Evolutionary conservation across 2,797 vertebrate species (phyloP).

Genomic region (Remorina albescens): DNA sequence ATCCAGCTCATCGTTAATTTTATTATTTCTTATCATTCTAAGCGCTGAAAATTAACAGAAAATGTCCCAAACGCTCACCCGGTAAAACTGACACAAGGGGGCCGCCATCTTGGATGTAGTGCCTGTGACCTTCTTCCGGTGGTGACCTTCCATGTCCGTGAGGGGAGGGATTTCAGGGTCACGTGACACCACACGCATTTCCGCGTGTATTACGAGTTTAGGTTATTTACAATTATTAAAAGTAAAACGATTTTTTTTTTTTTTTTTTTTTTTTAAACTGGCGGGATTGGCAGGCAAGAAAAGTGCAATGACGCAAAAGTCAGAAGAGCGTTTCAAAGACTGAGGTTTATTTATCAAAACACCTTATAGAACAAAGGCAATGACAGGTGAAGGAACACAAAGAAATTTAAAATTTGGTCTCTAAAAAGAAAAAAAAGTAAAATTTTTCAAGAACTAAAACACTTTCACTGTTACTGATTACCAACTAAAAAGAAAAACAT

Average conservation of each 20-base stretch:
- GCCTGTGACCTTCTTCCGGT: slow-evolving; percentile 75
- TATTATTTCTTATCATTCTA: fast-evolving
- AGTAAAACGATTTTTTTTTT: no score
- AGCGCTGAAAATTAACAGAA: background rate
- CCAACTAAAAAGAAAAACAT: slow-evolving; percentile 63
- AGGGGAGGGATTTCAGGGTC: slow-evolving; percentile 9
- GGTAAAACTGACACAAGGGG: slow-evolving; percentile 86
- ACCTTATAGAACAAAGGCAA: slow-evolving; percentile 79
- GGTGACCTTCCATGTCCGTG: slow-evolving; percentile 61
- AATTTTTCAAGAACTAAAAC: slow-evolving; percentile 75
- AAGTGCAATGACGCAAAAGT: background rate
- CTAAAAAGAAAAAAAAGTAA: slow-evolving; percentile 73
- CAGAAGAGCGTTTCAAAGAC: slow-evolving; percentile 43
- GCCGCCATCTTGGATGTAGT: slow-evolving; percentile 84
- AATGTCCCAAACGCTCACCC: slow-evolving; percentile 70
- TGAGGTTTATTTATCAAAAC: slow-evolving; percentile 87
- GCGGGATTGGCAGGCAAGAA: no score
- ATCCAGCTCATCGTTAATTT: no score
- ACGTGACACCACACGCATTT: fast-evolving
- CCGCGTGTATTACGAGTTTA: no score
- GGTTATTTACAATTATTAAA: no score
- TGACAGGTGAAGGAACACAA: slow-evolving; percentile 64
- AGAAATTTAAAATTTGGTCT: slow-evolving; percentile 78
- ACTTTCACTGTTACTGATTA: slow-evolving; percentile 63
- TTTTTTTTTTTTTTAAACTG: no score